Percentiles rank a stretch among this genome's conserved stretches.
Evolutionary conservation across 1,140 invertebrate species (phyloP).

Genomic region (Olivierus martensii): DNA sequence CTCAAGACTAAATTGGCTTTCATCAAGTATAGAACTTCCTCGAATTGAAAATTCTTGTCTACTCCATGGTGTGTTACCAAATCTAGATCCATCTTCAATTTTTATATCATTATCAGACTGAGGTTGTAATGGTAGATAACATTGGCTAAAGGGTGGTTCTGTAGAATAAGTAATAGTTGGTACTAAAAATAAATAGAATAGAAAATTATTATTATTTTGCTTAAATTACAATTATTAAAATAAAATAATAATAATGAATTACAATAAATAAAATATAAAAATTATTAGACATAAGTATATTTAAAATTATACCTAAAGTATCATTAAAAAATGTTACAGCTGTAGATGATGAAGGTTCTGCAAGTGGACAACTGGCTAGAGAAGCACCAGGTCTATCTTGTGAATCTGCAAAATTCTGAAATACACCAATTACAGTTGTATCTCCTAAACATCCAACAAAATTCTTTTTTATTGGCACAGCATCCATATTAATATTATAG

Average conservation of each 20-base stretch:
- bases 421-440: constrained; percentile 60
- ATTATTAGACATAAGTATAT: too few relatives aligned
- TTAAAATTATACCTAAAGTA: not conserved
- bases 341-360: constrained; percentile 12
- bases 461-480: constrained; percentile 30
- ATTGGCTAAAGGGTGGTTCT: constrained; percentile 13
- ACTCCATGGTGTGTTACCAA: constrained; percentile 12
- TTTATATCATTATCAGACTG: constrained; percentile 1
- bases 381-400: constrained; percentile 45
- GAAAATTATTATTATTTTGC: too few relatives aligned
- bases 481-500: constrained; percentile 32
- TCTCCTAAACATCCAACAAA: constrained; percentile 79
- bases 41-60: constrained; percentile 51
- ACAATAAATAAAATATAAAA: too few relatives aligned
- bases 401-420: constrained; percentile 65
- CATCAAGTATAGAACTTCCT: constrained; percentile 41
- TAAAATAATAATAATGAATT: too few relatives aligned
- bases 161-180: not conserved
- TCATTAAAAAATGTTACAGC: too few relatives aligned
- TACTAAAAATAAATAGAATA: too few relatives aligned
- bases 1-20: constrained; percentile 54
- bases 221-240: too few relatives aligned
- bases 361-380: constrained; percentile 47
- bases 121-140: constrained; percentile 13
- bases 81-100: constrained; percentile 12